These are phyloP conservation scores for Atherix ibis DNA, from an alignment of 2,888 invertebrate species.

Conservation along the genomic window DNA sequence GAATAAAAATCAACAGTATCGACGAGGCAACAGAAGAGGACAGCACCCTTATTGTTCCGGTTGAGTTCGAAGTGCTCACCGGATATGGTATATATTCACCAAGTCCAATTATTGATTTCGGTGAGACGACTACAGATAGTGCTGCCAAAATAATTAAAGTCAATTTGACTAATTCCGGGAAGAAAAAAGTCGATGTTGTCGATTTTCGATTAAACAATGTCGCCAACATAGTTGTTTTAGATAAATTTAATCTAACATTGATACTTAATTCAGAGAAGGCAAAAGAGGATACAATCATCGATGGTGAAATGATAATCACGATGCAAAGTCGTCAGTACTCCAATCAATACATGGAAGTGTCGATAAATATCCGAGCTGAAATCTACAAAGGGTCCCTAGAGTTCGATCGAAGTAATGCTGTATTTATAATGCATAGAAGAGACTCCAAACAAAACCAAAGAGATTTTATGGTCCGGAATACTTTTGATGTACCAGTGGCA, in stretches of 20 bases:
- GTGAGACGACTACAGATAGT: constrained; percentile 57
- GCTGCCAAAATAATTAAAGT: constrained; percentile 39
- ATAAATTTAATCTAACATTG: constrained; percentile 19
- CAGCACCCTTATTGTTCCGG: constrained; percentile 52
- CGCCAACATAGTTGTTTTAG: constrained; percentile 13
- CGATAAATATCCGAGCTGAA: constrained; percentile 23
- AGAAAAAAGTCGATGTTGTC: constrained; percentile 12
- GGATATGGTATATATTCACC: constrained; percentile 60
- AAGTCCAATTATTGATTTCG: constrained; percentile 66
- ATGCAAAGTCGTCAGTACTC: constrained; percentile 8
- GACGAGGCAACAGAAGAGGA: constrained; percentile 14
- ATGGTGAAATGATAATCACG: constrained; percentile 20
- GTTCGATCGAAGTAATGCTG: constrained; percentile 23
- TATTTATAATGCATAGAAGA: constrained; percentile 19
- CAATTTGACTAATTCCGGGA: constrained; percentile 20
- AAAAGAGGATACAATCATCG: constrained; percentile 17
- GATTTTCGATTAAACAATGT: constrained; percentile 14
- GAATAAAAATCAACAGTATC: constrained; percentile 31
- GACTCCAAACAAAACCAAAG: constrained; percentile 31
- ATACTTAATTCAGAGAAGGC: constrained; percentile 22
- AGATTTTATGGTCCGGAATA: constrained; percentile 49
- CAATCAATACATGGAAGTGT: constrained; percentile 8
- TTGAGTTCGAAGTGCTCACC: constrained; percentile 65
- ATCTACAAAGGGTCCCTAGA: constrained; percentile 24
- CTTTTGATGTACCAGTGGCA: constrained; percentile 54